Base-by-base conservation (phyloP, 2,113 vertebrate genomes). In the Empidonax alnorum region DNA sequence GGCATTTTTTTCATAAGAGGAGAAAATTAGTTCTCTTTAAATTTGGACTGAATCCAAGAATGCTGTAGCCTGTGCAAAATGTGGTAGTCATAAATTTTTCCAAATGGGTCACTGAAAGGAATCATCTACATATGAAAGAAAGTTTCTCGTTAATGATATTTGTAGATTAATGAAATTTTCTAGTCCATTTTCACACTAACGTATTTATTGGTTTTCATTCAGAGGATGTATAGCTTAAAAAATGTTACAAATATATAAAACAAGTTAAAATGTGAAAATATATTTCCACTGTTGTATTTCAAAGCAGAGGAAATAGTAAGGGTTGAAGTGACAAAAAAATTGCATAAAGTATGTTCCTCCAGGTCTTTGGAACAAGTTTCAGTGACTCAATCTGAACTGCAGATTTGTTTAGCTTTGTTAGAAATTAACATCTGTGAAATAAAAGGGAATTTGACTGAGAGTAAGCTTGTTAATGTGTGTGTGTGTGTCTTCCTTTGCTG, bases 381-480 rank as follows among this genome's bases (percentile, higher is more conserved):
- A 93, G 41, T 72, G 20, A 52, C 22, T 84, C 66, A n/a, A 1
- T 65, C 58, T 72, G 74, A 95, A 69, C 37, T 61, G 83, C 44
- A 80, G 67, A 66, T 80, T 90, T 73, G 37, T 94, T 93, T 59
- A 66, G 47, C 30, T 73, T 83, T 80, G 44, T 77, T 79, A 88
- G 67, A 50, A 65, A 8, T 80, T 83, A 56, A 76, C 67, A 77
- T 61, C 68, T 74, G 66, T 94, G 67, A 90, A 97, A 96, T 97
- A 95, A 97, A 97, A 88, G 72, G 79, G 88, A 93, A 74, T 83
- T 77, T 80, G 52, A 77, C 76, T n/a, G 59, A 72, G 53, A 87
- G 42, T 42, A 23, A 89, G 7, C 42, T 62, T 4, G 9, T 46
- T 37, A 87, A 5, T 42, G 13, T 67, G 18, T 71, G 13, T 67